Conservation (phyloP, 2,797 vertebrate species). For the Anguilla megastoma region DNA sequence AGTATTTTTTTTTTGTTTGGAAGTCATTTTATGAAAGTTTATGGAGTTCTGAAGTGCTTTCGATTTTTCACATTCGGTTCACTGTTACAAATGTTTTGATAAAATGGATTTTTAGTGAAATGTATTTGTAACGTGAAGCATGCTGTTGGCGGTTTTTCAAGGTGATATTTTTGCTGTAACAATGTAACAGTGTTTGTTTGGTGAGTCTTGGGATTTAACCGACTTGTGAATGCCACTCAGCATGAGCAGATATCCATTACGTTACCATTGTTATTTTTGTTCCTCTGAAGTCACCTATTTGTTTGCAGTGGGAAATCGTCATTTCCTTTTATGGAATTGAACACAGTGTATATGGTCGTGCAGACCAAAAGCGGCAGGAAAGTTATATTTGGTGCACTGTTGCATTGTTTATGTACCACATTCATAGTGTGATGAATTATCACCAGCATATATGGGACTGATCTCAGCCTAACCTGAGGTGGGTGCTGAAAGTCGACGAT, state of each 20-base stretch:
- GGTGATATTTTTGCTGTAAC: neutral
- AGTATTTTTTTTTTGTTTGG: neutral
- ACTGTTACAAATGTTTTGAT: neutral
- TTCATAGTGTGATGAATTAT: neutral
- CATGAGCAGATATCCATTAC: neutral
- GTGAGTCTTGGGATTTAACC: neutral
- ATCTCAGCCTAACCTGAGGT: neutral
- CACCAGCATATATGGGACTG: neutral
- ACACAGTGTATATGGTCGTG: neutral
- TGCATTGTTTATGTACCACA: neutral
- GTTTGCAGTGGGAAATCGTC: neutral
- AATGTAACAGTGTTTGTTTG: neutral
- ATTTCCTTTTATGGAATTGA: neutral
- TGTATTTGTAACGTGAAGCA: neutral
- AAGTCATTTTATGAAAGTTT: neutral
- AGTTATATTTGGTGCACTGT: neutral
- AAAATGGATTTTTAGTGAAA: neutral
- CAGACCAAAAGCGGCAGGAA: neutral
- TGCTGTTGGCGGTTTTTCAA: neutral
- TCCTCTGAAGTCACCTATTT: slow-evolving; percentile 7
- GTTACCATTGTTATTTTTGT: neutral
- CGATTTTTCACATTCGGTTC: neutral
- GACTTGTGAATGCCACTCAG: neutral
- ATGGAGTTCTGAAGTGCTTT: neutral
- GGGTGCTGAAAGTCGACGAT: neutral